Evolutionary conservation across 2,113 vertebrate species (phyloP).

Genomic region (Naja naja): DNA sequence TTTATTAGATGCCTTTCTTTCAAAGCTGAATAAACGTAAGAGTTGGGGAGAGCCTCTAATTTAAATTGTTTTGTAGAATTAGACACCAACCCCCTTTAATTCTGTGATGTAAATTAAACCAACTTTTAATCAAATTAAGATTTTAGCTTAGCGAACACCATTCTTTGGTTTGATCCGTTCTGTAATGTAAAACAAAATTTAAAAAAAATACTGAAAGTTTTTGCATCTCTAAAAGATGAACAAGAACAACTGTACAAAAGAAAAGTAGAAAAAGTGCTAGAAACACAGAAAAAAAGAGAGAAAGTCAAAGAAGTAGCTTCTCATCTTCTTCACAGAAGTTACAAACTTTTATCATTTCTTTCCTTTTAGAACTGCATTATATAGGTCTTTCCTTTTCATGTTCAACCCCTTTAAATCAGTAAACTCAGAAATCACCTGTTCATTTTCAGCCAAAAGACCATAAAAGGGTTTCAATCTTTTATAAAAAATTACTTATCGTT

Average conservation of each 20-base stretch:
- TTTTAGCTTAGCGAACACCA: not conserved
- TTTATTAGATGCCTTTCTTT: not conserved
- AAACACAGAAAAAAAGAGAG: not conserved
- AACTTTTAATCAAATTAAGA: not conserved
- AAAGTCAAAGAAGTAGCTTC: not conserved
- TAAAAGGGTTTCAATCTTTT: not conserved
- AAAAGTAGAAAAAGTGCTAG: not conserved
- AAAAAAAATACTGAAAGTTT: not conserved
- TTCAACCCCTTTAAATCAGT: not conserved
- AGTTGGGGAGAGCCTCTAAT: not conserved
- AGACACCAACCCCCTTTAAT: not conserved
- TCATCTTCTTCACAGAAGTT: not conserved
- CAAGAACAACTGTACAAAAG: not conserved
- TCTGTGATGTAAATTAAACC: not conserved
- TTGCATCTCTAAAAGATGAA: not conserved
- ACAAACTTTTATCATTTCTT: not conserved
- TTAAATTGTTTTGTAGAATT: not conserved
- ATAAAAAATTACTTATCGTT: not conserved
- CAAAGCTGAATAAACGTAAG: not conserved
- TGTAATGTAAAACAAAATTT: not conserved
- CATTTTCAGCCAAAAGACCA: not conserved
- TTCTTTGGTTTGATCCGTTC: not conserved
- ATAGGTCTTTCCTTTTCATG: not conserved
- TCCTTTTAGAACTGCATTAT: not conserved
- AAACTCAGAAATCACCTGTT: not conserved